These are phyloP conservation scores for Hypsibius dujardini DNA, from an alignment of 1,140 invertebrate genomes.

Conservation along the genomic window DNA sequence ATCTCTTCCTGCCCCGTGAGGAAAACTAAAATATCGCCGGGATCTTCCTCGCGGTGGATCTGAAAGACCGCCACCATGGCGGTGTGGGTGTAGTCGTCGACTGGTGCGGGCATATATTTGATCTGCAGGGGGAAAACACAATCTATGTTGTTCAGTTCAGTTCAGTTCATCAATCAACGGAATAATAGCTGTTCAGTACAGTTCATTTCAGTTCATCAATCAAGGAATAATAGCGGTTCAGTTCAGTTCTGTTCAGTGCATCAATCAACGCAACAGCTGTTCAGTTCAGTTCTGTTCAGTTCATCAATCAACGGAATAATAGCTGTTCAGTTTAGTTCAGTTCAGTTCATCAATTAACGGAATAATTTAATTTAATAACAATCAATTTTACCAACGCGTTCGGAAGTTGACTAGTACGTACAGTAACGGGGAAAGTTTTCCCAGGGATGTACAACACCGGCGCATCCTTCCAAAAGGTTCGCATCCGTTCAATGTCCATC, in stretches of 20 bases:
- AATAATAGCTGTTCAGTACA: conserved; percentile 18
- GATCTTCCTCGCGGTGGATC: conserved; percentile 48
- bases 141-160: too few relatives aligned
- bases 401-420: conserved; percentile 25
- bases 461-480: conserved; percentile 67
- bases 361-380: too few relatives aligned
- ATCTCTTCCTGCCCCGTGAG: conserved; percentile 97
- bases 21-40: conserved; percentile 79
- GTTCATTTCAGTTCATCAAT: background rate
- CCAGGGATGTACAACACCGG: conserved; percentile 74
- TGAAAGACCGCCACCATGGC: conserved; percentile 72
- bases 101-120: conserved; percentile 50
- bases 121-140: conserved; percentile 36
- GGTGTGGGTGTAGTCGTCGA: conserved; percentile 59
- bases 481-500: conserved; percentile 83
- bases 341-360: too few relatives aligned
- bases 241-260: too few relatives aligned
- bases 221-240: too few relatives aligned
- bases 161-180: background rate
- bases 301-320: background rate
- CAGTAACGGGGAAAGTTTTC: conserved; percentile 57
- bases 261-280: too few relatives aligned
- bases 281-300: too few relatives aligned
- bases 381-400: too few relatives aligned
- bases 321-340: conserved; percentile 20